phyloP scores from a whole-genome alignment of 2,113 vertebrate genomes.

The Misgurnus mizolepis region DNA sequence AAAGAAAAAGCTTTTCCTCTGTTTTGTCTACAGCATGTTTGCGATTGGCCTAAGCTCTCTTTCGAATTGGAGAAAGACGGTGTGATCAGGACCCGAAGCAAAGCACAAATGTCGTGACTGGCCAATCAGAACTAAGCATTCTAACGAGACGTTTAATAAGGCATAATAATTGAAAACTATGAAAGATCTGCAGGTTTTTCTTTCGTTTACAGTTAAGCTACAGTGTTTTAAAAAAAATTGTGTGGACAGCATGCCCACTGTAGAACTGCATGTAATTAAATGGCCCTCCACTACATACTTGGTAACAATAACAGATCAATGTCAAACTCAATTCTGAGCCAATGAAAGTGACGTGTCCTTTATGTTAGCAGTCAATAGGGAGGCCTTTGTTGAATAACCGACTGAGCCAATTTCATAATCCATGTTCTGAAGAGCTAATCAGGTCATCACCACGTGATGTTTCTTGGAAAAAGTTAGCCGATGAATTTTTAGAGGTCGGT shows the following conservation, averaged over 20 bases:
- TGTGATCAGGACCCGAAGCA: too few relatives aligned
- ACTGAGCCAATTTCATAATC: slow-evolving; percentile 38
- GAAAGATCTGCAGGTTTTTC: not conserved
- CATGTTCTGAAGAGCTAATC: slow-evolving; percentile 34
- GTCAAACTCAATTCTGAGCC: slow-evolving; percentile 36
- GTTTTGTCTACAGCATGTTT: too few relatives aligned
- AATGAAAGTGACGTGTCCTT: slow-evolving; percentile 43
- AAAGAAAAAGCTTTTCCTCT: too few relatives aligned
- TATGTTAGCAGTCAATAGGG: slow-evolving; percentile 22
- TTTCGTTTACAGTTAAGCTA: not conserved
- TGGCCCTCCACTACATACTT: not conserved
- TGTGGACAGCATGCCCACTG: not conserved
- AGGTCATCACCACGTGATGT: slow-evolving; percentile 31
- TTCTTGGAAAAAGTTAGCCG: not conserved
- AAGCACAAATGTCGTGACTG: too few relatives aligned
- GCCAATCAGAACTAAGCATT: too few relatives aligned
- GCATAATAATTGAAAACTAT: too few relatives aligned
- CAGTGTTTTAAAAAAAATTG: slow-evolving; percentile 3
- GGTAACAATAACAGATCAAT: slow-evolving; percentile 43
- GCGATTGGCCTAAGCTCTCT: too few relatives aligned
- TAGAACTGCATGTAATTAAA: not conserved
- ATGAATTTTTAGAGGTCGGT: not conserved
- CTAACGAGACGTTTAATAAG: too few relatives aligned
- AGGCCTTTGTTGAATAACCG: slow-evolving; percentile 31
- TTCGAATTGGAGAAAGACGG: too few relatives aligned